Base-by-base conservation (phyloP, 2,113 vertebrate species). In the Haemorhous mexicanus region DNA sequence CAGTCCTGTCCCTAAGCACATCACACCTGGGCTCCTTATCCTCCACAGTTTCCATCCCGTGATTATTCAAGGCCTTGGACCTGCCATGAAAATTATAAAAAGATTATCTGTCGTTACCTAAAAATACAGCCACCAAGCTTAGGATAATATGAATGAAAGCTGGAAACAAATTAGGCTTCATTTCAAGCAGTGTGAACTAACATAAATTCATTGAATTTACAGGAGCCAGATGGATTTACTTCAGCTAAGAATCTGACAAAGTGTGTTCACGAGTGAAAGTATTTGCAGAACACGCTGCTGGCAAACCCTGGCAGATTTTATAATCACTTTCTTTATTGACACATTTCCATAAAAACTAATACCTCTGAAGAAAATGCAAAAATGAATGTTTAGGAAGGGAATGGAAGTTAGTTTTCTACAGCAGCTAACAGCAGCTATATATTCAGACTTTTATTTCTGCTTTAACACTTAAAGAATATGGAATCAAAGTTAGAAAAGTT, bases 151-250 rank as follows among this genome's bases (percentile, higher is more conserved):
- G 63, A 88, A 83, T 93, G 87, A 85, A 97, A 93, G 63, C 59
- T 88, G 72, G 75, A 88, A 95, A 86, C 56, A 86, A 87, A 90
- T 93, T 88, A 87, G 32, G 35, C 46, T 64, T n/a, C 61, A n/a
- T 93, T 89, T 88, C 63, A 85, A 43, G 73, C 58, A 77, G 59
- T 74, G 84, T 59, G 82, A 95, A 83, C 80, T 90, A 84, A 86
- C 75, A 66, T 58, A 69, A 80, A 87, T 91, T 79, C 91, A 62
- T 66, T 87, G 84, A 87, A 84, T 94, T 47, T 91, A 23, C 27
- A 6, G 81, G 26, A 94, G 58, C 70, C 94, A 96, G 87, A 94
- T 87, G 70, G 94, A 94, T 89, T 95, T 95, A 53, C 74, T 87
- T 85, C 59, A 10, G 81, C 67, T 76, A 53, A 80, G 93, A 89